phyloP scores from a whole-genome alignment of 1,140 invertebrate species.

The Cecropterus lyciades region DNA sequence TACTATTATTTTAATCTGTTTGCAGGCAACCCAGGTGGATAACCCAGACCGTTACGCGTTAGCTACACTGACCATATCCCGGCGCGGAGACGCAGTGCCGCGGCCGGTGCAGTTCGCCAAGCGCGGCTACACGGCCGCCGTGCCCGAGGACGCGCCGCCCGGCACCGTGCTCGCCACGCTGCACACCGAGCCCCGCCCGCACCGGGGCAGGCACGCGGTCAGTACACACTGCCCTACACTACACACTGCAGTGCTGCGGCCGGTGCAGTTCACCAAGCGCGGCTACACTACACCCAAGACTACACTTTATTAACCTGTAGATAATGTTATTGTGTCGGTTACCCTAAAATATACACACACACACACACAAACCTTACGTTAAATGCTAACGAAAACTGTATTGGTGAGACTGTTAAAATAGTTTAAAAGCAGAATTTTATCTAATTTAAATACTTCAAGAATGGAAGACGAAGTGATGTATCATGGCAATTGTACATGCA shows the following conservation, averaged over 20 bases:
- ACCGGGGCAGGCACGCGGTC: slow-evolving; percentile 57
- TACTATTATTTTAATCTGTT: no score
- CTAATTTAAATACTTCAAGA: no score
- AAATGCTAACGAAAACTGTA: no score
- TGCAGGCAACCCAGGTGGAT: slow-evolving; percentile 92
- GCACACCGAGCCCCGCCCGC: slow-evolving; percentile 83
- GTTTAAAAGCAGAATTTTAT: no score
- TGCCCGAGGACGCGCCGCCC: slow-evolving; percentile 90
- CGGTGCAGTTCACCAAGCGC: slow-evolving; percentile 88
- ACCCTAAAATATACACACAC: no score
- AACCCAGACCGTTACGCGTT: slow-evolving; percentile 95
- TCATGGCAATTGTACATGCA: no score
- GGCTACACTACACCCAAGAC: slow-evolving; percentile 89
- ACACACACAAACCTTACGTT: no score
- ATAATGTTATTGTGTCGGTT: no score
- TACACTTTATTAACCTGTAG: no score
- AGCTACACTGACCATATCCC: slow-evolving; percentile 89
- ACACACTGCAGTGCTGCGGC: slow-evolving; percentile 84
- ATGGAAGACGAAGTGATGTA: no score
- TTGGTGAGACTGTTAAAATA: no score
- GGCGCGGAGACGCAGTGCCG: slow-evolving; percentile 81
- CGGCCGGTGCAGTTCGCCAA: slow-evolving; percentile 89
- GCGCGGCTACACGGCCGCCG: slow-evolving; percentile 88
- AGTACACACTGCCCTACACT: background rate
- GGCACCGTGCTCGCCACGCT: slow-evolving; percentile 88